Evolutionary conservation across 2,888 invertebrate species (phyloP).

Genomic region (Plagodis pulveraria): DNA sequence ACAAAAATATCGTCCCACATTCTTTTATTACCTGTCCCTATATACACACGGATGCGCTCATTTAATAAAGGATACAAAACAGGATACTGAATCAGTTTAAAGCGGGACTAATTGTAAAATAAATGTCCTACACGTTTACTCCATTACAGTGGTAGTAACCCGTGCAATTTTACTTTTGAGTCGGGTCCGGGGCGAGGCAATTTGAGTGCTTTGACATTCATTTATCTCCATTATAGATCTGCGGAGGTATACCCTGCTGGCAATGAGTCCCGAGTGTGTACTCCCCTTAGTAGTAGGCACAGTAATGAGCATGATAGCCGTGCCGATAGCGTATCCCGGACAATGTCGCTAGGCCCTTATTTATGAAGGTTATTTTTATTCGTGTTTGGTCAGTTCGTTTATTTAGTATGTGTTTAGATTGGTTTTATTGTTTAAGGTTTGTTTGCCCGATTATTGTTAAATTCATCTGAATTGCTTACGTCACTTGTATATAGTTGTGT

Average conservation of each 20-base stretch:
- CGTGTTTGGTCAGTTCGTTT: slow-evolving; percentile 8
- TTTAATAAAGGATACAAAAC: slow-evolving; percentile 45
- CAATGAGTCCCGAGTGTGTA: slow-evolving; percentile 63
- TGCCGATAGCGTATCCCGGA: slow-evolving; percentile 35
- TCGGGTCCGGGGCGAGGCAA: slow-evolving; percentile 50
- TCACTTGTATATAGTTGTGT: no score
- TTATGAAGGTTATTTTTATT: slow-evolving; percentile 33
- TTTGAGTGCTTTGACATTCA: slow-evolving; percentile 80
- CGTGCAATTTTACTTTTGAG: slow-evolving; percentile 71
- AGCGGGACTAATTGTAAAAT: slow-evolving; percentile 70
- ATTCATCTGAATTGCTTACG: no score
- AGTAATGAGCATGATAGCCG: slow-evolving; percentile 38
- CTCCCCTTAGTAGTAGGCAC: slow-evolving; percentile 43
- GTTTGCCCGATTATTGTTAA: no score
- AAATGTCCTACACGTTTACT: slow-evolving; percentile 78
- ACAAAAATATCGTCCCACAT: slow-evolving; percentile 29
- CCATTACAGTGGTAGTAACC: slow-evolving; percentile 72
- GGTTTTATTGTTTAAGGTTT: no score
- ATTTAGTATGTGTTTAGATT: neutral
- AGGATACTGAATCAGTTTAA: slow-evolving; percentile 53
- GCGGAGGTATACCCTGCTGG: slow-evolving; percentile 48
- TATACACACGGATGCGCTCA: slow-evolving; percentile 31
- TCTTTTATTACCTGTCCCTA: slow-evolving; percentile 20
- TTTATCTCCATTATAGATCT: slow-evolving; percentile 81
- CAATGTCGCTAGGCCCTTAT: slow-evolving; percentile 33